Evolutionary conservation across 2,113 vertebrate species (phyloP), one percentile per base, ranked within the genome.

Genomic region (Philantomba maxwellii): DNA sequence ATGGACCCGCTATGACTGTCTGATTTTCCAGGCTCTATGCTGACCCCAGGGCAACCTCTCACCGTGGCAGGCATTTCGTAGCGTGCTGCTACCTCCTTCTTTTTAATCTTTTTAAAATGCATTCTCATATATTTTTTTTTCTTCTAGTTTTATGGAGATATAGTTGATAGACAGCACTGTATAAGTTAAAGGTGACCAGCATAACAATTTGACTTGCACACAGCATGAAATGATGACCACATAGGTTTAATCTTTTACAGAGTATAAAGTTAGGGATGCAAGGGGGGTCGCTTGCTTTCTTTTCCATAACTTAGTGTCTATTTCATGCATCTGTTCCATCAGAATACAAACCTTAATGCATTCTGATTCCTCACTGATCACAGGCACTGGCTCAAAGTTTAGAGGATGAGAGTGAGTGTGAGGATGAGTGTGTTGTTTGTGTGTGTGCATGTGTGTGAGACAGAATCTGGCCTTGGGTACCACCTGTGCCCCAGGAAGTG

Each of bases 1-100:
- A 0, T 1, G 47, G 45, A 25, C 84, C 78, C 12, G 5, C 3
- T 26, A 19, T 28, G 60, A 5, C 0, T 0, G 33, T 64, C 62
- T 30, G 36, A 14, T 16, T 80, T 80, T 62, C 25, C 30, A 15
- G 19, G 78, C 57, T 60, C n/a, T 2, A 17, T 25, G 51, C 53
- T 64, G 58, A 66, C 30, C 45, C 1, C 17, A 33, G 43, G 30
- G 13, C 0, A 53, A 5, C 39, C 4, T 53, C 66, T n/a, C 70
- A 28, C 15, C 11, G 1, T 6, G 36, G 7, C 45, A 16, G 64
- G 9, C 39, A 16, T 60, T 16, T 53, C 70, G 16, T 4, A 30
- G 6, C 2, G 15, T 4, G 30, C 23, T 11, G 13, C 33, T 2
- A 2, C 25, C 47, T 75, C 45, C 73, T 80, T 4, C 60, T 75